These are phyloP conservation scores for Syndactyla subalaris DNA, from an alignment of 2,797 vertebrate species.

Conservation along the genomic window DNA sequence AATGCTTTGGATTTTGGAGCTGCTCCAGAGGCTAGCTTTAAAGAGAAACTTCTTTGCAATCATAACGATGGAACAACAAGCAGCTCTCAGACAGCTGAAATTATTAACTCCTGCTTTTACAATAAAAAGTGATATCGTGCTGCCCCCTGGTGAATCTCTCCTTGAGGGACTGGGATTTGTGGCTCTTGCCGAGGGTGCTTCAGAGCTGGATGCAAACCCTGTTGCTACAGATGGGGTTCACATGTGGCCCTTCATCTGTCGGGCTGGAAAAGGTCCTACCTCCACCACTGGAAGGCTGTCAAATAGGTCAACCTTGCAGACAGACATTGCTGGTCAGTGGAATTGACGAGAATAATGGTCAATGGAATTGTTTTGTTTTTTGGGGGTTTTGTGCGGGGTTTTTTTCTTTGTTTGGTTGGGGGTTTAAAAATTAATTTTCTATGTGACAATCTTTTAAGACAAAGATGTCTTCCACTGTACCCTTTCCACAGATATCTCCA, in stretches of 20 bases:
- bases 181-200: fast-evolving
- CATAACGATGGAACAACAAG: neutral
- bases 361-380: neutral
- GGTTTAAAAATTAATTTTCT: neutral
- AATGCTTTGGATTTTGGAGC: neutral
- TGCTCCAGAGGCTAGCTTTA: neutral
- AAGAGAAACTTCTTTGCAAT: neutral
- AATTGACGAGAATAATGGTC: neutral
- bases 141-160: constrained; percentile 61
- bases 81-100: neutral
- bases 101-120: neutral
- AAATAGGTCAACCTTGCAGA: neutral
- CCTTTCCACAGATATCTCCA: neutral
- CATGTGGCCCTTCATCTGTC: neutral
- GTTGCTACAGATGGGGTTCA: neutral
- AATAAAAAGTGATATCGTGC: constrained; percentile 14
- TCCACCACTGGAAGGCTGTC: neutral
- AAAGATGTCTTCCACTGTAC: neutral
- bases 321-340: neutral
- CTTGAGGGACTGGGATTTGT: fast-evolving
- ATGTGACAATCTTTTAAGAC: neutral
- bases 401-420: too few relatives aligned
- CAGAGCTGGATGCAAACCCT: neutral
- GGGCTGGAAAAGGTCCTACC: neutral
- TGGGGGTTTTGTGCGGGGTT: too few relatives aligned